Evolutionary conservation across 2,113 vertebrate species (phyloP), one percentile per base, ranked within the genome.

Genomic region (Nothoprocta pentlandii): DNA sequence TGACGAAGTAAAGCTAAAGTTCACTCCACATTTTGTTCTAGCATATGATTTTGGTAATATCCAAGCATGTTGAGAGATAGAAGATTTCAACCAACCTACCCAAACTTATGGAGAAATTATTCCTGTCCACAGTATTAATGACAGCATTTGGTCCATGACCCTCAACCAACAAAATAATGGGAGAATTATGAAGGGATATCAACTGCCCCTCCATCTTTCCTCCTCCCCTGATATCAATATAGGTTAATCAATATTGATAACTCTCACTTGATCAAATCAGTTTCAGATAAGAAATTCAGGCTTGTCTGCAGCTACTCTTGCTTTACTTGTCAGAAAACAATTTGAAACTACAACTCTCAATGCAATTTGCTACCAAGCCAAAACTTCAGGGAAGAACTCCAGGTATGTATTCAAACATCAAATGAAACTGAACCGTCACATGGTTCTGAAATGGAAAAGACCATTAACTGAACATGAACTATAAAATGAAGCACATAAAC

Each of bases 301-400:
- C 70, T 70, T 39, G 68, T 64, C 42, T 83, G 77, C 77, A 90
- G 39, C 20, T 28, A 17, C 42, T 53, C 47, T 30, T 79, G 36
- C 41, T 79, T 89, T 88, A 68, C 22, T 85, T 85, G 77, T 85
- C 78, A 85, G n/a, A 93, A 32, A 80, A 61, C 23, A 87, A 53
- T 58, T 69, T 73, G 69, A 76, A 94, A 91, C 22, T 51, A 36
- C 41, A 75, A 47, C 4, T 4, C 44, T 19, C 63, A 23, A 75
- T 64, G 51, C 64, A 83, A 36, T 86, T 56, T 70, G 85, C 63
- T 32, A 83, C 28, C 0, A 15, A 80, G 11, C 16, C 61, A 90
- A 84, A 34, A 56, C 10, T 86, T 78, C 19, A 88, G 3, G 1
- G 16, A 92, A 91, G 19, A 42, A 89, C 32, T 71, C 63, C 25